These are phyloP conservation scores for Drosophila grimshawi DNA, from an alignment of 1,140 invertebrate species.

Conservation along the genomic window DNA sequence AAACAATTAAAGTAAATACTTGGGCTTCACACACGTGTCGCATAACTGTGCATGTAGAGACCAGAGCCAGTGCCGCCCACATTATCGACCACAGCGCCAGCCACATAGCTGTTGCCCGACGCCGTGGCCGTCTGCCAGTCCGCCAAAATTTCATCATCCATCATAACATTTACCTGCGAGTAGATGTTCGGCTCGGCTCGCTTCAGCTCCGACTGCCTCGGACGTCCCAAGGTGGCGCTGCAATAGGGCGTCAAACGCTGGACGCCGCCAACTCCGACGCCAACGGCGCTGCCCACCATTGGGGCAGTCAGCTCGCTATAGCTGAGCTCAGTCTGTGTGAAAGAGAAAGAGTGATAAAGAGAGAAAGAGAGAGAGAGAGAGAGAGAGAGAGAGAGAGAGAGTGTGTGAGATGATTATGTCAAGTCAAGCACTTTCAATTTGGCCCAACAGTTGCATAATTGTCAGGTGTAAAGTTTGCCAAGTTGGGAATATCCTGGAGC, in stretches of 20 bases:
- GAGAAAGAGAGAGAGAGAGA: neutral
- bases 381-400: neutral
- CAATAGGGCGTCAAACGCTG: conserved; percentile 85
- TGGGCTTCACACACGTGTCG: conserved; percentile 54
- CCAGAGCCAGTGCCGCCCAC: conserved; percentile 48
- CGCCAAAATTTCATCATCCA: conserved; percentile 76
- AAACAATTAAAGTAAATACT: neutral
- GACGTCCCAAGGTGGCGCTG: conserved; percentile 85
- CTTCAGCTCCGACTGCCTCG: conserved; percentile 84
- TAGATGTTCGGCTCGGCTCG: conserved; percentile 87
- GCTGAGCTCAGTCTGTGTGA: conserved; percentile 85
- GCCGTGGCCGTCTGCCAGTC: conserved; percentile 69
- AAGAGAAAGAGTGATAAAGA: too few species aligned
- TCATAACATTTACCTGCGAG: conserved; percentile 86
- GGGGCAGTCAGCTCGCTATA: conserved; percentile 86
- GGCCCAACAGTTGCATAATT: conserved; percentile 28
- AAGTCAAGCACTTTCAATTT: conserved; percentile 21
- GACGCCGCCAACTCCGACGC: conserved; percentile 57
- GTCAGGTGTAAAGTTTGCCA: conserved; percentile 14
- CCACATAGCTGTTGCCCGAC: conserved; percentile 68
- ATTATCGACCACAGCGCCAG: conserved; percentile 75
- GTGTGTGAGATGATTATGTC: neutral
- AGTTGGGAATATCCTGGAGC: neutral
- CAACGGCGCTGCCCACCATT: conserved; percentile 58
- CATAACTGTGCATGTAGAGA: conserved; percentile 64